A percentile compares a stretch with the other conserved stretches of the same genome.
Evolutionary conservation across 2,797 vertebrate genomes (phyloP).

Genomic region (Liasis olivaceus): DNA sequence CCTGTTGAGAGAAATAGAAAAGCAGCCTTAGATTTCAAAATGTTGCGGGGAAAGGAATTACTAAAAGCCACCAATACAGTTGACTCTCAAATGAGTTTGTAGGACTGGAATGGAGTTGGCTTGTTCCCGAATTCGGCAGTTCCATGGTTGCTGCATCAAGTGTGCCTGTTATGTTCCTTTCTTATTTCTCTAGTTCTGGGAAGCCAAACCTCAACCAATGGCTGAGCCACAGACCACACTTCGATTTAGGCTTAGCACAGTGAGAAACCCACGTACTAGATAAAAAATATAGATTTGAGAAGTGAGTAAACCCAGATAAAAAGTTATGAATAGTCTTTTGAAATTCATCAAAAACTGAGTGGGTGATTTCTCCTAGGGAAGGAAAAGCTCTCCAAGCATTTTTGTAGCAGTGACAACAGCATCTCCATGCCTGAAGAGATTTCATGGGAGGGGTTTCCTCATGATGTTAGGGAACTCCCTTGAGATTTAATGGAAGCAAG

Average conservation of each 20-base stretch:
- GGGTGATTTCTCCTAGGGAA: neutral
- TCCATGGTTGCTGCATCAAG: rapidly evolving
- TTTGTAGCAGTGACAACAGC: neutral
- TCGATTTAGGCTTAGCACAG: neutral
- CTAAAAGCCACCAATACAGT: neutral
- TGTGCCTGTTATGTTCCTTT: neutral
- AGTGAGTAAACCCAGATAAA: neutral
- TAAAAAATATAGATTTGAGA: neutral
- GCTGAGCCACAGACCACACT: neutral
- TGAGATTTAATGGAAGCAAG: neutral
- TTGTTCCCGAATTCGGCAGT: neutral
- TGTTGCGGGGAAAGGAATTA: neutral
- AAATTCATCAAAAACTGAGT: neutral
- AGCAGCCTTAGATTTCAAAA: slow-evolving; percentile 25
- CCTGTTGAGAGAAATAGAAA: neutral
- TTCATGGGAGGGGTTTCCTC: neutral
- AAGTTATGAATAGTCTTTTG: neutral
- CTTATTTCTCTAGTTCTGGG: neutral
- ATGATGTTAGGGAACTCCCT: neutral
- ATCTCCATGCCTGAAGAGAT: neutral
- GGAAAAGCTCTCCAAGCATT: neutral
- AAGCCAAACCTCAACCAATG: neutral
- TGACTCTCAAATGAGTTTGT: neutral
- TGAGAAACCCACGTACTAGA: neutral
- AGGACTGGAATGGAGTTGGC: neutral